Evolutionary conservation across 2,797 vertebrate genomes (phyloP), one percentile per base, ranked within the genome.

Genomic region (Diglossa cyanea): DNA sequence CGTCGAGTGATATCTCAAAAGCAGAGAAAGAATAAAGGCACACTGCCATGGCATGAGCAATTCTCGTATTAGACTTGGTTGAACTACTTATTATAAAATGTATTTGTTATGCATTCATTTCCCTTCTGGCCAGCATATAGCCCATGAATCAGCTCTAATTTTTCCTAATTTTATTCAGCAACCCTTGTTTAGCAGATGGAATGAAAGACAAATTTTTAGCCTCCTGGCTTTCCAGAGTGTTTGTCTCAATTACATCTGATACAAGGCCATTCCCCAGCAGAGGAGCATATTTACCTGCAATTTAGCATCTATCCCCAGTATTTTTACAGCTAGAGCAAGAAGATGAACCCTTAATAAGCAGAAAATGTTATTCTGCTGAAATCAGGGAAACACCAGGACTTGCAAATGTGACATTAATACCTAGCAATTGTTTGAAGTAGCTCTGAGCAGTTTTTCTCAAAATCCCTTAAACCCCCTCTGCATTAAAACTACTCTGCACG

Each of bases 401-500:
- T 89, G 80, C 10, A 73, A 87, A 84, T 31, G 31, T 42, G 60
- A 15, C 60, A 81, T 44, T 87, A 88, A 88, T 84, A 68, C 70
- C 82, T 40, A 86, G 31, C 7, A 20, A 71, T 77, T 90, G 53
- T 90, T 74, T 88, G 75, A 77, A 89, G 72, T 3, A 11, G 42
- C 84, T 87, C 72, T 77, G 65, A 95, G 88, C n/a, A 48, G 37
- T 57, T 94, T 85, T 94, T 51, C 75, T 77, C 31, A 83, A 80
- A 93, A 92, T 88, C 70, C 51, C 10, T 88, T 87, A 85, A 95
- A 79, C 8, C n/a, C 17, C 85, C 53, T 74, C 33, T 48, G 26
- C 39, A 53, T 73, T 65, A 77, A 51, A 80, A 30, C 7, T 55
- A 45, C 55, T 66, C 62, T 81, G 53, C 0, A 0, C 54, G 53